Base-by-base conservation (phyloP, 2,888 invertebrate species). In the Neria commutata region DNA sequence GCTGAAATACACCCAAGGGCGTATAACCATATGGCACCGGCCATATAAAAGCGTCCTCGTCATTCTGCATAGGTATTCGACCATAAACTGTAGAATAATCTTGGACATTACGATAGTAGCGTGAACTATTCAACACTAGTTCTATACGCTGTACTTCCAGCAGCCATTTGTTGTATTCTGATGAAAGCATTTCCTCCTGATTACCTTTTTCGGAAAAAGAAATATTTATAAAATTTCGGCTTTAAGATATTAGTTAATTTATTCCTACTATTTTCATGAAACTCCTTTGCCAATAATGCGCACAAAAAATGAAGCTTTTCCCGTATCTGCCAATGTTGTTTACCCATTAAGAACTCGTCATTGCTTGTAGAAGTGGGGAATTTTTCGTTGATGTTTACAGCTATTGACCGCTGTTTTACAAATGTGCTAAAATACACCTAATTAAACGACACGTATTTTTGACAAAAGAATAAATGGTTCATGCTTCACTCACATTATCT, bases 91-190 rank as follows among this genome's bases (percentile, higher is more conserved):
- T n/a, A 0, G 54, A 23, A 26, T 68, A 76, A 21, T 69, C 70
- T 1, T 61, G 33, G 1, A 78, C 59, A 5, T 58, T 67, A 10
- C 65, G 68, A 58, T 77, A 77, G 56, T 76, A 77, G 1, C 74
- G 67, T 0, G 65, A 66, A 0, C 74, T 66, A 24, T 62, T 59
- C 24, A 77, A 47, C 1, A 77, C 74, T 21, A 77, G 61, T n/a
- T 77, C 76, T 1, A 77, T 72, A 26, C 77, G 77, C 19, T 75
- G 78, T 11, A 75, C 68, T 51, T 77, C 77, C 0, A 77, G 77
- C 42, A 77, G 3, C 0, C 70, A 56, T 23, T 67, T 70, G 0
- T 17, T 1, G 0, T 0, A 50, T 2, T 40, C 47, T 50, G 4
- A 4, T 23, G 10, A 3, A 4, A 37, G n/a, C 6, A n/a, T n/a